Evolutionary conservation across 2,797 vertebrate species (phyloP).

Genomic region (Tachyglossus aculeatus): DNA sequence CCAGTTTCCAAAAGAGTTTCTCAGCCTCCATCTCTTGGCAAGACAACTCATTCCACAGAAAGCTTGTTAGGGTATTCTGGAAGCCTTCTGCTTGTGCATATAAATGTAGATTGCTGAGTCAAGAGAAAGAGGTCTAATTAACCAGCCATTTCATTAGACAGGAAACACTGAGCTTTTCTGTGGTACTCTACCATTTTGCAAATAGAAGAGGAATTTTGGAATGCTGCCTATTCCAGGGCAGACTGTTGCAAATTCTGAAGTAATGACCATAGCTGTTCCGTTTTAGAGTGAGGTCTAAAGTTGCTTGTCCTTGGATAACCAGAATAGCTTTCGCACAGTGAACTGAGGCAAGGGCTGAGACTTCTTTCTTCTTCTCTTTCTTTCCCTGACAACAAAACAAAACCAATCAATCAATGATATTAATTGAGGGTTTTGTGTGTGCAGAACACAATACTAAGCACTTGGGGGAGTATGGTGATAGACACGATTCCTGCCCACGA

Average conservation of each 20-base stretch:
- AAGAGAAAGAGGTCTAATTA: conserved; percentile 57
- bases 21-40: not conserved
- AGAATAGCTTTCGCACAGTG: too few species aligned
- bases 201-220: conserved; percentile 21
- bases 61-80: conserved; percentile 44
- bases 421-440: too few species aligned
- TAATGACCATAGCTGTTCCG: not conserved
- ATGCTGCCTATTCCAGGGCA: not conserved
- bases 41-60: not conserved
- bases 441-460: too few species aligned
- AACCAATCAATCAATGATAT: too few species aligned
- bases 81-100: conserved; percentile 24
- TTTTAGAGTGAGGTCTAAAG: too few species aligned
- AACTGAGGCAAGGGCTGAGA: too few species aligned
- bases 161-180: conserved; percentile 49
- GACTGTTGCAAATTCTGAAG: not conserved
- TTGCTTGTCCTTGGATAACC: too few species aligned
- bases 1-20: conserved; percentile 3
- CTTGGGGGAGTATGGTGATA: too few species aligned
- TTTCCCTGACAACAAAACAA: too few species aligned
- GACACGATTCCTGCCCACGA: too few species aligned
- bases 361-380: too few species aligned
- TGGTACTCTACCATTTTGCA: conserved; percentile 57
- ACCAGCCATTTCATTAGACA: conserved; percentile 60
- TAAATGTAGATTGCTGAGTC: conserved; percentile 58